Conservation (phyloP, 2,888 invertebrate genomes). For the Aradus depressus region DNA sequence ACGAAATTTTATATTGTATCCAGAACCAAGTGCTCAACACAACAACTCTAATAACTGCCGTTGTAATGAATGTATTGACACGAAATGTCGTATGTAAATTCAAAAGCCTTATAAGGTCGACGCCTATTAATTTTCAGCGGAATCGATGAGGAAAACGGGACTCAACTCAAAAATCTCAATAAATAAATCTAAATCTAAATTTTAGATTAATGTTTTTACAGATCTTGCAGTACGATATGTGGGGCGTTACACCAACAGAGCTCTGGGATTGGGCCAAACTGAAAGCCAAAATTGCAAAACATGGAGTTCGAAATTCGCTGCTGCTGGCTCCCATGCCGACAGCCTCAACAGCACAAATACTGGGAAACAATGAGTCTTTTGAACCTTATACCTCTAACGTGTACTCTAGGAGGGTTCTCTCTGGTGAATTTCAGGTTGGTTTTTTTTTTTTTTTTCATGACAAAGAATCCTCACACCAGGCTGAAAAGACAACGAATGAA, state of each 20-base stretch:
- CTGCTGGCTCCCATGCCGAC: conserved; percentile 97
- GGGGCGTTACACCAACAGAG: conserved; percentile 75
- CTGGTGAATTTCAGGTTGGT: conserved; percentile 71
- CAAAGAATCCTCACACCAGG: too few relatives aligned
- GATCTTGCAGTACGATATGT: conserved; percentile 96
- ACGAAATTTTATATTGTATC: too few relatives aligned
- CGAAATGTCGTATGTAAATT: too few relatives aligned
- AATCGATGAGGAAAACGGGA: too few relatives aligned
- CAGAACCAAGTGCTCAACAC: too few relatives aligned
- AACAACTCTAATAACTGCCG: too few relatives aligned
- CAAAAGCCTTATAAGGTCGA: too few relatives aligned
- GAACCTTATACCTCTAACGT: conserved; percentile 98
- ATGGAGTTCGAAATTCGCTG: conserved; percentile 87
- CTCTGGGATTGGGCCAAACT: conserved; percentile 82
- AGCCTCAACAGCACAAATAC: conserved; percentile 96
- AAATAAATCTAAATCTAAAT: background rate
- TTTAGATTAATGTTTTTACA: conserved; percentile 34
- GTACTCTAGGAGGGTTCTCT: conserved; percentile 77
- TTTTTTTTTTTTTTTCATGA: background rate
- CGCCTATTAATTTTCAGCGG: too few relatives aligned
- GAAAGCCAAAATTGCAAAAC: conserved; percentile 70
- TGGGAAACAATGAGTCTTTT: conserved; percentile 97
- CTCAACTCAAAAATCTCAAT: too few relatives aligned
- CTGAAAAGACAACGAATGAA: too few relatives aligned
- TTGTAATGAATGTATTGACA: too few relatives aligned